Percentiles rank a stretch among this genome's conserved stretches.
These are phyloP conservation scores for Monarcha castaneiventris DNA, from an alignment of 2,113 vertebrate species.

Conservation along the genomic window DNA sequence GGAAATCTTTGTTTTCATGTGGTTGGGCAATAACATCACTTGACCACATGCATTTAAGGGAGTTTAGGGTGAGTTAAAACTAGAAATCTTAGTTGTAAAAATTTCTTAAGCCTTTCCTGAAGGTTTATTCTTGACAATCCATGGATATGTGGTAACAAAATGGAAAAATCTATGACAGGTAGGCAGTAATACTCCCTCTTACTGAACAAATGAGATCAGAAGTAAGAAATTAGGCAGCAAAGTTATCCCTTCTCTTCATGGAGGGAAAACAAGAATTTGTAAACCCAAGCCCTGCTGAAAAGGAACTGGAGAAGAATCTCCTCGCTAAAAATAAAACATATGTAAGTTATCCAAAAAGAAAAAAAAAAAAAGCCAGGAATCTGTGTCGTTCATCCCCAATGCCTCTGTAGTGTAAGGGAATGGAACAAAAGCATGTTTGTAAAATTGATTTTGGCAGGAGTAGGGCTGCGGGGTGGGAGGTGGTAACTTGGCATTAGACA, in stretches of 20 bases:
- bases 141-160: background rate
- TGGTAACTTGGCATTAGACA: background rate
- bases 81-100: background rate
- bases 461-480: background rate
- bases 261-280: background rate
- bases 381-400: background rate
- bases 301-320: background rate
- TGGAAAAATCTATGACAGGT: background rate
- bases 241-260: background rate
- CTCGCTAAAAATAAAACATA: background rate
- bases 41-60: background rate
- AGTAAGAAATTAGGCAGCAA: background rate
- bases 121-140: background rate
- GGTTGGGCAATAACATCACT: conserved; percentile 38
- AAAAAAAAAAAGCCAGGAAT: no score
- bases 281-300: background rate
- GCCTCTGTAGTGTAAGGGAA: background rate
- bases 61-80: conserved; percentile 15
- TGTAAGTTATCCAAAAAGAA: background rate
- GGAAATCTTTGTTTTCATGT: conserved; percentile 61
- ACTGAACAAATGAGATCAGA: background rate
- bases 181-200: background rate
- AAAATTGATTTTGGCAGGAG: background rate
- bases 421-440: background rate
- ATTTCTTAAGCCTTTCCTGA: background rate